Evolutionary conservation across 1,140 invertebrate genomes (phyloP).

Genomic region (Euwallacea fornicatus): DNA sequence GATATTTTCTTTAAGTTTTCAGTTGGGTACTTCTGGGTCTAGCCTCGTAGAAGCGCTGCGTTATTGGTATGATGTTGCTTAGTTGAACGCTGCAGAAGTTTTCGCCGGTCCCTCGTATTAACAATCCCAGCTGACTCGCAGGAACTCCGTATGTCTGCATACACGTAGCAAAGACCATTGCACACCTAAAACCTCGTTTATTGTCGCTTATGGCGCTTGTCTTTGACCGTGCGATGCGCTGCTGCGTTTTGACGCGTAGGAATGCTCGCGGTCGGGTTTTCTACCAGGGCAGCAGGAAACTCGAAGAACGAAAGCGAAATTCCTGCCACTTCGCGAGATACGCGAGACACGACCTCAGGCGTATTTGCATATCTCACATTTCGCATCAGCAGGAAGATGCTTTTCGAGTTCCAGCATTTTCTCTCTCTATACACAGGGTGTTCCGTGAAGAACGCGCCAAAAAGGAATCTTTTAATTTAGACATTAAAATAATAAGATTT

Average conservation of each 20-base stretch:
- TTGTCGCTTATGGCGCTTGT: slow-evolving; percentile 13
- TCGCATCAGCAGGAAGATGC: too few relatives aligned
- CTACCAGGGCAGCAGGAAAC: slow-evolving; percentile 16
- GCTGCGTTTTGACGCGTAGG: slow-evolving; percentile 19
- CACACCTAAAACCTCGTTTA: slow-evolving; percentile 8
- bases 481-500: too few relatives aligned
- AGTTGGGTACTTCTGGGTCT: too few relatives aligned
- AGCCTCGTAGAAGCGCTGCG: too few relatives aligned
- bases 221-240: slow-evolving; percentile 26
- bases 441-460: too few relatives aligned
- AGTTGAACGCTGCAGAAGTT: too few relatives aligned
- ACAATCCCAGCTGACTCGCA: not conserved
- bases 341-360: not conserved
- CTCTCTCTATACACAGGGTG: too few relatives aligned
- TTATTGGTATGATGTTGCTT: too few relatives aligned
- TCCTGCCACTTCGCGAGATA: not conserved
- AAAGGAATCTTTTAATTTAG: too few relatives aligned
- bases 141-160: not conserved
- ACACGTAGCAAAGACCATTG: not conserved
- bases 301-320: slow-evolving; percentile 2
- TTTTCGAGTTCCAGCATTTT: too few relatives aligned
- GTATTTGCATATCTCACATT: not conserved
- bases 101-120: not conserved
- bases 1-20: too few relatives aligned
- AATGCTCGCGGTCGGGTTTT: slow-evolving; percentile 21